Evolutionary conservation across 2,888 invertebrate genomes (phyloP).

Genomic region (Furcula furcula): DNA sequence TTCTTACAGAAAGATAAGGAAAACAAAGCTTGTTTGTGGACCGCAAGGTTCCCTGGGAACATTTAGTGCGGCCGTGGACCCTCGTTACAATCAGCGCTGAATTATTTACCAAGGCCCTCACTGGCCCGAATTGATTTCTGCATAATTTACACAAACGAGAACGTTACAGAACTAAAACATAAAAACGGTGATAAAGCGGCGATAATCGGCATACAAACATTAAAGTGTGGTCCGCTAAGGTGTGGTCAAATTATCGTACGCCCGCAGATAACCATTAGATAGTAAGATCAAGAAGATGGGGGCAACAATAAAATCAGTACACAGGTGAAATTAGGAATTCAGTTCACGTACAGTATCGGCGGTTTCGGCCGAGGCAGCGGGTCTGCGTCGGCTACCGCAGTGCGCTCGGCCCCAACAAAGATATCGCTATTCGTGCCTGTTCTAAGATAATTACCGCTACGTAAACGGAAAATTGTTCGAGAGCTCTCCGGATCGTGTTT

Average conservation of each 20-base stretch:
- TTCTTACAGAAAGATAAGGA: conserved; percentile 53
- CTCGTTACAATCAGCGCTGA: conserved; percentile 74
- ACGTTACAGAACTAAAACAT: conserved; percentile 47
- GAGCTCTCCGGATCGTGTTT: conserved; percentile 71
- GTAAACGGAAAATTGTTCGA: conserved; percentile 76
- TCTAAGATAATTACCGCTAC: conserved; percentile 77
- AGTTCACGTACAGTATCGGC: conserved; percentile 70
- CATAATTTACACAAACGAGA: conserved; percentile 70
- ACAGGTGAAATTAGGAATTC: conserved; percentile 67
- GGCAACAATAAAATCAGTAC: conserved; percentile 77
- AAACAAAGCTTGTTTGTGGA: conserved; percentile 57
- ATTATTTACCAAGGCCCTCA: conserved; percentile 71
- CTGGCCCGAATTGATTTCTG: conserved; percentile 73
- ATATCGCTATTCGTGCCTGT: conserved; percentile 63
- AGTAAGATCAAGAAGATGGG: conserved; percentile 71
- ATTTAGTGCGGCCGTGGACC: conserved; percentile 68
- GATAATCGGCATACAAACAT: conserved; percentile 29
- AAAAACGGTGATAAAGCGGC: conserved; percentile 50
- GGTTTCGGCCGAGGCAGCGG: conserved; percentile 59
- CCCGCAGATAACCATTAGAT: conserved; percentile 67
- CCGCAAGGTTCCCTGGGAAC: conserved; percentile 58
- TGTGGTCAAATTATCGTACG: conserved; percentile 43
- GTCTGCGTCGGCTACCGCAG: conserved; percentile 62
- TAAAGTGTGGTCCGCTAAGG: conserved; percentile 21
- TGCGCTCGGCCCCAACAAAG: conserved; percentile 54